Percentiles rank a stretch among this genome's conserved stretches.
Conservation (phyloP, 2,113 vertebrate species). For the Scalopus aquaticus region DNA sequence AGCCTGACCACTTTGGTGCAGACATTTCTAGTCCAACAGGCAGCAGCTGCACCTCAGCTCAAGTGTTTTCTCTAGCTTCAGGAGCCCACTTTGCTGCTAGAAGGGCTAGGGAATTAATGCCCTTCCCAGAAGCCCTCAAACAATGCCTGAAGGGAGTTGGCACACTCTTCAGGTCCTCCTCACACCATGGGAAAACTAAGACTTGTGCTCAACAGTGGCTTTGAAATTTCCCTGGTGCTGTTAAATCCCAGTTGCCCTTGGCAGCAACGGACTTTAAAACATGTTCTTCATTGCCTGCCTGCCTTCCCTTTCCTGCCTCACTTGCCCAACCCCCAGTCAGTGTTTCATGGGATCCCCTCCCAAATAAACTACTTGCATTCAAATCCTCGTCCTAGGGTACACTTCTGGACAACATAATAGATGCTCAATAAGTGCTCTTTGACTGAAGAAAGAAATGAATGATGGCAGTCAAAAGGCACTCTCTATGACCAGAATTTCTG, state of each 20-base stretch:
- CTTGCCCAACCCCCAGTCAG: not conserved
- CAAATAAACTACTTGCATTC: conserved; percentile 31
- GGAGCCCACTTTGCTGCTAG: not conserved
- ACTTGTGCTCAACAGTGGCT: not conserved
- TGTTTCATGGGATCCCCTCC: not conserved
- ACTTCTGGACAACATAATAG: not conserved
- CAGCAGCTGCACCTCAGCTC: not conserved
- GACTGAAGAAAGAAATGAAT: not conserved
- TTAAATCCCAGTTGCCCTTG: not conserved
- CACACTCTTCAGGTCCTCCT: not conserved
- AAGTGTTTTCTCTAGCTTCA: not conserved
- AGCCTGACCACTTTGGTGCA: not conserved
- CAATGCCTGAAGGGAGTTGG: not conserved
- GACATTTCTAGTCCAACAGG: not conserved
- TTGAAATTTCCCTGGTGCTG: not conserved
- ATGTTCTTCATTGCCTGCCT: not conserved
- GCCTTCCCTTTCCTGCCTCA: not conserved
- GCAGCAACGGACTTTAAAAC: not conserved
- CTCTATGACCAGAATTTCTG: not conserved
- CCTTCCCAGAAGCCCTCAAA: not conserved
- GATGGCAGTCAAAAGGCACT: not conserved
- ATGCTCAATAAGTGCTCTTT: conserved; percentile 34
- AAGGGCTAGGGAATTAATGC: not conserved
- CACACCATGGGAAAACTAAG: not conserved
- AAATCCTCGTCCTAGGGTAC: not conserved